Conservation (phyloP, 2,113 vertebrate genomes). For the Xiphophorus hellerii region DNA sequence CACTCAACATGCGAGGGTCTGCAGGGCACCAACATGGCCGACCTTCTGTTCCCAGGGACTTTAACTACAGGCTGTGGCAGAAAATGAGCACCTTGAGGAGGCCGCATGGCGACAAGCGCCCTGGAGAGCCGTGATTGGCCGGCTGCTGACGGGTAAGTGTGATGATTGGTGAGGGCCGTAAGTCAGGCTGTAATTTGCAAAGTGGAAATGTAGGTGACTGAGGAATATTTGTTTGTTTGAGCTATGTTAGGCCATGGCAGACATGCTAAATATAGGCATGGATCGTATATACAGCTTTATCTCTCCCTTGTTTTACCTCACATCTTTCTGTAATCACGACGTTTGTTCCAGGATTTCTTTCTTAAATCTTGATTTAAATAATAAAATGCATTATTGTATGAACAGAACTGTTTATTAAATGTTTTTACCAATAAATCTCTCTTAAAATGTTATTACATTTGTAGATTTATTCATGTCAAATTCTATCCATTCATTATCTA, state of each 20-base stretch:
- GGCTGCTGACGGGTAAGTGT: slow-evolving; percentile 60
- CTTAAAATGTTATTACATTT: no score
- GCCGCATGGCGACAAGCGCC: slow-evolving; percentile 41
- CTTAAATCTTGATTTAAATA: background rate
- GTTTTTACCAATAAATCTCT: no score
- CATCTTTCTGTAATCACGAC: slow-evolving; percentile 13
- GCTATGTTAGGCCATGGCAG: background rate
- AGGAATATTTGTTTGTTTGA: slow-evolving; percentile 31
- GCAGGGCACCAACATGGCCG: slow-evolving; percentile 51
- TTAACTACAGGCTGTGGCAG: slow-evolving; percentile 70
- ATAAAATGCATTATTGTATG: background rate
- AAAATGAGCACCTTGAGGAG: slow-evolving; percentile 73
- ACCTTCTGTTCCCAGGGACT: slow-evolving; percentile 63
- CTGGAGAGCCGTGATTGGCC: slow-evolving; percentile 63
- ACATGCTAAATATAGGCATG: slow-evolving; percentile 25
- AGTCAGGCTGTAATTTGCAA: slow-evolving; percentile 72
- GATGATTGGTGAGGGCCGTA: slow-evolving; percentile 64
- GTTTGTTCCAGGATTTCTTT: slow-evolving; percentile 28
- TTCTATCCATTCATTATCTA: no score
- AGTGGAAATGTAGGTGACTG: slow-evolving; percentile 70
- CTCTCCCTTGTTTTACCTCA: slow-evolving; percentile 18
- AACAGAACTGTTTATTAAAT: no score
- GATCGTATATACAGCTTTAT: slow-evolving; percentile 32
- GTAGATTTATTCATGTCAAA: no score
- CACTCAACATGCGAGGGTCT: slow-evolving; percentile 39